Percentiles rank a stretch among this genome's conserved stretches.
phyloP scores from a whole-genome alignment of 2,113 vertebrate species.

The Lophura nycthemera region DNA sequence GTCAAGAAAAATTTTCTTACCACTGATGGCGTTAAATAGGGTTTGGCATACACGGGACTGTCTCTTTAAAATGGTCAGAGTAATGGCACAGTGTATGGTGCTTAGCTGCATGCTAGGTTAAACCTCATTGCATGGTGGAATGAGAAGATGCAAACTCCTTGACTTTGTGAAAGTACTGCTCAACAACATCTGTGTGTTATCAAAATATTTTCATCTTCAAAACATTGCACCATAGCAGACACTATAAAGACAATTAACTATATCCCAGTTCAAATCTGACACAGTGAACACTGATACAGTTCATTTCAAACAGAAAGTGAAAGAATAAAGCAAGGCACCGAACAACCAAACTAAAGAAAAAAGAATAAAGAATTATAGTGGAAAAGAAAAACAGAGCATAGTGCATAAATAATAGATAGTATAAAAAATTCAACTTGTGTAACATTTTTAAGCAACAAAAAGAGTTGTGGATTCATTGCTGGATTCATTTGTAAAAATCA shows the following conservation, averaged over 20 bases:
- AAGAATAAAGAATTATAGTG: background rate
- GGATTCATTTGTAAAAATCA: background rate
- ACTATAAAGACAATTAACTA: background rate
- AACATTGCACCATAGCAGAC: background rate
- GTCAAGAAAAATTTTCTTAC: background rate
- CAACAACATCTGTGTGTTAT: background rate
- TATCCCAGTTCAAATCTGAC: background rate
- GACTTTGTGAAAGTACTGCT: background rate
- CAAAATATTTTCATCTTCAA: background rate
- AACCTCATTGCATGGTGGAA: background rate
- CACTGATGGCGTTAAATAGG: background rate
- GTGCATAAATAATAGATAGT: background rate
- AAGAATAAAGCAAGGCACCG: background rate
- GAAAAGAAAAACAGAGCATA: background rate
- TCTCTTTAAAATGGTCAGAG: background rate
- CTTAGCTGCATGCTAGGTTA: no score
- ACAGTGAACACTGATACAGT: background rate
- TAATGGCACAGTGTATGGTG: background rate
- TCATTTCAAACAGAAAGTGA: background rate
- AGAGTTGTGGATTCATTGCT: accelerated
- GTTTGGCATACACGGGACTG: background rate
- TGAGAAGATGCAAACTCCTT: background rate
- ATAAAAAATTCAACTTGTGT: background rate
- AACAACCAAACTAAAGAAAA: background rate
- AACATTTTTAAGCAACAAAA: background rate